These are phyloP conservation scores for Meloidogyne floridensis DNA, from an alignment of 1,140 invertebrate genomes.

Conservation along the genomic window DNA sequence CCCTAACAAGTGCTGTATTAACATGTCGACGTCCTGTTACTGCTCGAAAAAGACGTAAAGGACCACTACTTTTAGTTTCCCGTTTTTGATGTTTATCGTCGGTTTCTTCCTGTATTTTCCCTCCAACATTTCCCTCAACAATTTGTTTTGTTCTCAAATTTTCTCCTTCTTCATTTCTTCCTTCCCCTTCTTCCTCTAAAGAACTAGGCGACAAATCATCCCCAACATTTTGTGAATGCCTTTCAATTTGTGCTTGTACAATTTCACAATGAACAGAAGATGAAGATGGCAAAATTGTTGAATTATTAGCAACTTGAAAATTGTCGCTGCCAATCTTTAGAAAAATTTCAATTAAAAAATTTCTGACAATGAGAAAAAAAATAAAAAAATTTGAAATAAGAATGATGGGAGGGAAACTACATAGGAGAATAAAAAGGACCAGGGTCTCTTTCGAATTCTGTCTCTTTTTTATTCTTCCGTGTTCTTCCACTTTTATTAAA, in stretches of 20 bases:
- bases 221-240: neutral
- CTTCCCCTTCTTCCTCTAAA: too few relatives aligned
- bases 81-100: neutral
- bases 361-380: too few relatives aligned
- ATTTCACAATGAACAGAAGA: conserved; percentile 4
- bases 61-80: neutral
- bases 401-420: too few relatives aligned
- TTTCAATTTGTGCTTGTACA: conserved; percentile 15
- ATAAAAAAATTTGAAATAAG: too few relatives aligned
- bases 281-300: neutral
- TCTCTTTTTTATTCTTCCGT: too few relatives aligned
- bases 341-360: too few relatives aligned
- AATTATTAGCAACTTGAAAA: neutral
- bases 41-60: conserved; percentile 18
- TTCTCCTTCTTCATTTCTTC: neutral
- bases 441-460: too few relatives aligned
- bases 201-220: neutral
- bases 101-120: neutral
- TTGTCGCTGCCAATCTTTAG: too few relatives aligned
- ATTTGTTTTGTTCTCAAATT: neutral
- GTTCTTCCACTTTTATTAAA: too few relatives aligned
- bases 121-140: neutral
- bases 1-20: neutral
- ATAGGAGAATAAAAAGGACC: too few relatives aligned
- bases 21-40: conserved; percentile 32